Percentiles rank a stretch among this genome's conserved stretches.
Evolutionary conservation across 2,113 vertebrate genomes (phyloP).

Genomic region (Ochotona princeps): DNA sequence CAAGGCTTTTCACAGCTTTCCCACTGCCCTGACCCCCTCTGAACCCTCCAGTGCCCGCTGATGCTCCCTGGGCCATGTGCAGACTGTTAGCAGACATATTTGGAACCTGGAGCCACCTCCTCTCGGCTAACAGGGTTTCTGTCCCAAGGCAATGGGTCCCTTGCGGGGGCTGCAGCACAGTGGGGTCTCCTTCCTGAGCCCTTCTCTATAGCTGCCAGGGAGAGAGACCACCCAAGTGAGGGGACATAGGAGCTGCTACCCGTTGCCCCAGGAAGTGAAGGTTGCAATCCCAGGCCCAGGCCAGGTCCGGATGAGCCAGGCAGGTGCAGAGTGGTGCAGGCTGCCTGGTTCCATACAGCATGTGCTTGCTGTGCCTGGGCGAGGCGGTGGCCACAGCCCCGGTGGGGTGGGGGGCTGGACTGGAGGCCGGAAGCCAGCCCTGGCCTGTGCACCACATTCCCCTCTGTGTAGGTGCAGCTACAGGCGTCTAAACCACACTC

Average conservation of each 20-base stretch:
- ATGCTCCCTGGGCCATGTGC: too few species aligned
- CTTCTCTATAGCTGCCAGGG: background rate
- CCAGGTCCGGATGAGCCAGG: too few species aligned
- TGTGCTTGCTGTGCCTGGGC: background rate
- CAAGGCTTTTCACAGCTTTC: background rate
- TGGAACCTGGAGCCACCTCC: too few species aligned
- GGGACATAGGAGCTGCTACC: background rate
- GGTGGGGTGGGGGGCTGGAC: too few species aligned
- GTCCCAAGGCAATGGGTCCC: too few species aligned
- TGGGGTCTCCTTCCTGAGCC: background rate
- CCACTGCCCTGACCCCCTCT: background rate
- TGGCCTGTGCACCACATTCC: too few species aligned
- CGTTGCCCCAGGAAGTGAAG: background rate
- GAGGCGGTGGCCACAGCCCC: too few species aligned
- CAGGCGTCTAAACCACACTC: background rate
- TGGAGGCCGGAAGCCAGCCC: background rate
- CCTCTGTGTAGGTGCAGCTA: too few species aligned
- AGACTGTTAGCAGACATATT: too few species aligned
- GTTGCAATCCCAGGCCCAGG: rapidly evolving
- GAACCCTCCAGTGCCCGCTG: too few species aligned
- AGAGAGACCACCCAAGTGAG: background rate
- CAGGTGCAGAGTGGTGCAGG: rapidly evolving
- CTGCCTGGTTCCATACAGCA: background rate
- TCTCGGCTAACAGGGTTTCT: too few species aligned
- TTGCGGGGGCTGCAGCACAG: too few species aligned